Base-by-base conservation (phyloP, 2,797 vertebrate genomes). In the Mycteria americana region DNA sequence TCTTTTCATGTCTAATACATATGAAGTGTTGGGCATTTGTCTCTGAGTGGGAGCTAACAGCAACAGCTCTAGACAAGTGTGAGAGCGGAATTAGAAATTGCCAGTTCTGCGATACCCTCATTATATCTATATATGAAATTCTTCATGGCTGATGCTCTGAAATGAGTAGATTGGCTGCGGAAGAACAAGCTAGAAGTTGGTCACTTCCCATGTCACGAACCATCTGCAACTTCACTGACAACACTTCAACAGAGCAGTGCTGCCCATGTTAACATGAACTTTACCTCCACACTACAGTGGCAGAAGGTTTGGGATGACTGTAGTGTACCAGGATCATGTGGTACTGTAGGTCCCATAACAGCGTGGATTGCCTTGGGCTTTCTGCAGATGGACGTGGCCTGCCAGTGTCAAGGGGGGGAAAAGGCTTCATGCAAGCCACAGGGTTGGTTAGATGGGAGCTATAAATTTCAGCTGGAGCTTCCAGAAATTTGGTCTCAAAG, bases 11-110 rank as follows among this genome's bases (percentile, higher is more conserved):
- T 91, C 35, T 85, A 93, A 67, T n/a, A 48, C 57, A 53, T 89
- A 78, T 33, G 37, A 93, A 74, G 30, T 33, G 39, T 63, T 77
- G 68, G 56, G 77, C 45, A 11, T 67, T 89, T 70, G 45, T 77
- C 60, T 68, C 7, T n/a, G 60, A 89, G 82, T 77, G 57, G 62
- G 88, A 88, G 37, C 23, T 63, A 79, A 85, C 67, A 76, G 33
- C 81, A 93, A 84, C 87, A 91, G 39, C 67, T 89, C 83, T 37
- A 95, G 82, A 88, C 23, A 94, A 91, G 88, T 64, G 56, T 80
- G 76, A 92, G 64, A 70, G 82, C 41, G 23, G 43, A 84, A 84
- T 80, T 83, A 79, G 59, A 91, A 91, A 88, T 43, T 83, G 54
- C 62, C 28, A 77, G 11, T 73, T 95, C 54, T 14, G 16, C 73